Base-by-base conservation (phyloP, 2,888 invertebrate genomes). In the Andrena minutula region DNA sequence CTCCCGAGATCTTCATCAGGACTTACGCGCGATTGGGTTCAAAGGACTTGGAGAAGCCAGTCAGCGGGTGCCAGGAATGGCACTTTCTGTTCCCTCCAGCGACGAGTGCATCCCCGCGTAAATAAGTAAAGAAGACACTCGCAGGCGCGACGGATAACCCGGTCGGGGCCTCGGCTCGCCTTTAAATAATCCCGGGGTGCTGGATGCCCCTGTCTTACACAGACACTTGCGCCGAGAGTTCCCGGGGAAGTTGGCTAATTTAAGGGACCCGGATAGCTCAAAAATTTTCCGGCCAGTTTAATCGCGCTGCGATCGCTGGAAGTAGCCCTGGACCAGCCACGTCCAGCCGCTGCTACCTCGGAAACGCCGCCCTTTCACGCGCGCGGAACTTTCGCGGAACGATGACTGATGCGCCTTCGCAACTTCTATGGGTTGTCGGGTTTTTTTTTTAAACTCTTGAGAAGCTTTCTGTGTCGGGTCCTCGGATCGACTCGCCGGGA, bases 201-300 rank as follows among this genome's bases (percentile, higher is more conserved):
- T 23, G 23, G 4, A 20, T 23, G 64, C 10, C 47, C 53, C 56
- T 28, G 16, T 56, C 56, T 47, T 53, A 20, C n/a, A 32, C 35
- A 47, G 10, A 16, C 49, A 70, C 49, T 51, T 73, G 23, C 35
- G 0, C 28, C 20, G 0, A 10, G 28, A 80, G 80, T 47, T 80
- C 73, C 60, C 32, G 8, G 20, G 20, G 16, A 76, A 80, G 35
- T 80, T 69, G 47, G 68, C 68, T 73, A 73, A 80, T 80, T 80
- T 65, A 60, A 69, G 64, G 49, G 64, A 51, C 68, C 32, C 16
- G 73, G 26, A 73, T 81, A 81, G 60, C 74, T 81, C 81, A 74
- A 81, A 80, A 69, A 80, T 81, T 80, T 81, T 74, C 63, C 81
- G 49, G 69, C n/a, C 81, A 35, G 70, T 81, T 81, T 74, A 64